Base-by-base conservation (phyloP, 2,113 vertebrate genomes). In the Gymnocephalus cernua region DNA sequence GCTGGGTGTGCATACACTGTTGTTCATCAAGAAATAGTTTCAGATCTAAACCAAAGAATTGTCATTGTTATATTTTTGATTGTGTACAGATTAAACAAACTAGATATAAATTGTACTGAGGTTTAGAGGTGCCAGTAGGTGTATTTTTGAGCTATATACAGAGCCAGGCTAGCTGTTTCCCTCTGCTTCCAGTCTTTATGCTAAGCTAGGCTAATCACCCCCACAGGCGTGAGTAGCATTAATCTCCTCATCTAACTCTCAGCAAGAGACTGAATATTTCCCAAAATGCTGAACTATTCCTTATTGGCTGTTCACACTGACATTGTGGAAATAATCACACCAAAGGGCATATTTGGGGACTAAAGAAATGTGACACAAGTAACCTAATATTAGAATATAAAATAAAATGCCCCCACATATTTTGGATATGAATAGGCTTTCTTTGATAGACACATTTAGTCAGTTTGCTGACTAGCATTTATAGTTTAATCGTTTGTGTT, bases 401-500 rank as follows among this genome's bases (percentile, higher is more conserved):
- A 35, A 35, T 41, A 19, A 11, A 10, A 54, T 38, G 4, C 15
- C 14, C 6, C 10, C 3, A 16, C n/a, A 29, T 29, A 35, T 35
- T n/a, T 48, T 11, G 15, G 56, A 11, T 32, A 25, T n/a, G 3
- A 68, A 51, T 50, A 9, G n/a, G 50, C 14, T 61, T 35, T 51
- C 10, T 14, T 7, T 50, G 14, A 38, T 48, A 18, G 16, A 29
- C 44, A 53, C 10, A 14, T 57, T 59, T 19, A 51, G 21, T n/a
- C 51, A 44, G 29, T 72, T 71, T 29, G 44, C 3, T 35, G 18
- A 14, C 38, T 38, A 41, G 41, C 38, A 38, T 80, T 79, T 27
- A 25, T 35, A 57, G 50, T 75, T 78, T 68, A 83, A 83, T 83
- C 29, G 79, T 63, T 45, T 57, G 64, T 41, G 27, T 70, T 71